These are phyloP conservation scores for Pedicia rivosa DNA, from an alignment of 2,888 invertebrate genomes.

Conservation along the genomic window DNA sequence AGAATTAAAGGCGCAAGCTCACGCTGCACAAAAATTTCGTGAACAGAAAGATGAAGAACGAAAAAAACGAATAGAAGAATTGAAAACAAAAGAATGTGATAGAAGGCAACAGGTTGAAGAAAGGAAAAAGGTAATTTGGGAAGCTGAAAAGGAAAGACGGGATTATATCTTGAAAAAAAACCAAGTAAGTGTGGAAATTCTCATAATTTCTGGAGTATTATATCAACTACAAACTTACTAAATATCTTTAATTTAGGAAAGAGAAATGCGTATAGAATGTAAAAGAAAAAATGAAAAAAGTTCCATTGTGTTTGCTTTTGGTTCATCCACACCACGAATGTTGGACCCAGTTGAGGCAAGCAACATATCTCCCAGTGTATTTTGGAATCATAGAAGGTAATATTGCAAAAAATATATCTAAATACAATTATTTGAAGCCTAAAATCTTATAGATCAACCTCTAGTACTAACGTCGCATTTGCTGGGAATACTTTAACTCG, in stretches of 20 bases:
- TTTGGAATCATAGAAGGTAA: conserved; percentile 72
- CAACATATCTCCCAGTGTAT: conserved; percentile 32
- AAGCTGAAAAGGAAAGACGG: conserved; percentile 72
- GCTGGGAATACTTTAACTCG: conserved; percentile 62
- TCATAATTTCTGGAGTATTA: too few species aligned
- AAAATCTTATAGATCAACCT: conserved; percentile 58
- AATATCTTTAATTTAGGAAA: conserved; percentile 1
- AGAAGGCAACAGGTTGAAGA: conserved; percentile 63
- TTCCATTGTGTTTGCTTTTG: conserved; percentile 71
- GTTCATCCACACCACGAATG: conserved; percentile 70
- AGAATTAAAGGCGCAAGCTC: conserved; percentile 75
- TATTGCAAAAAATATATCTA: too few species aligned
- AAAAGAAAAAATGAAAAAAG: conserved; percentile 62
- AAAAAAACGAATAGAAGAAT: conserved; percentile 64
- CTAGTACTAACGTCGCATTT: conserved; percentile 76
- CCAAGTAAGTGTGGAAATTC: conserved; percentile 27
- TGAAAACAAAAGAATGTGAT: conserved; percentile 60
- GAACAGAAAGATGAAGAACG: conserved; percentile 80
- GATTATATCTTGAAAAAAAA: conserved; percentile 76
- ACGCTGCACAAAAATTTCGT: conserved; percentile 75
- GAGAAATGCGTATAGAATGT: conserved; percentile 21
- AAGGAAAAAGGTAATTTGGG: conserved; percentile 74
- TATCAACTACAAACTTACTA: neutral
- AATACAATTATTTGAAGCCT: too few species aligned
- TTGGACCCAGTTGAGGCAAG: conserved; percentile 61